These are phyloP conservation scores for Ameiurus melas DNA, from an alignment of 2,113 vertebrate species.

Conservation along the genomic window DNA sequence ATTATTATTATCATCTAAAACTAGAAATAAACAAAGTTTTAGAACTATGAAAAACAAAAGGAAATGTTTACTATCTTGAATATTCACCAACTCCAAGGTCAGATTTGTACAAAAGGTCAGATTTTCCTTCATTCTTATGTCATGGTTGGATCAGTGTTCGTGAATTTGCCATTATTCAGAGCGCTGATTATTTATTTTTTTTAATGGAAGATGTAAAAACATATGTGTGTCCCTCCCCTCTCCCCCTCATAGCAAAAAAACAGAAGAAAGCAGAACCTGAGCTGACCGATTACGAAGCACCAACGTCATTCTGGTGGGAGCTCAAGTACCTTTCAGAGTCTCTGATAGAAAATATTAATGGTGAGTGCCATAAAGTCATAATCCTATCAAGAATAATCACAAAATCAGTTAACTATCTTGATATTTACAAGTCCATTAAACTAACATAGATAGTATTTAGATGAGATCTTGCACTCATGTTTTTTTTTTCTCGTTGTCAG, in stretches of 20 bases:
- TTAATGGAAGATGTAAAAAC: neutral
- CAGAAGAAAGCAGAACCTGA: slow-evolving; percentile 45
- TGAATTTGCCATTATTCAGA: no score
- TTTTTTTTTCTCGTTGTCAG: slow-evolving; percentile 47
- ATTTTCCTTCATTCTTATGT: neutral
- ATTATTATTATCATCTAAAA: neutral
- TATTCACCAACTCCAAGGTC: neutral
- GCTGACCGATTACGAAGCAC: slow-evolving; percentile 71
- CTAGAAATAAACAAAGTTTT: neutral
- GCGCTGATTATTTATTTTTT: neutral
- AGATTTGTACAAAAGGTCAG: neutral
- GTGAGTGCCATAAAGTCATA: slow-evolving; percentile 58
- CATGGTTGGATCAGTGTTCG: neutral
- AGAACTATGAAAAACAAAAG: neutral
- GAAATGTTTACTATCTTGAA: neutral
- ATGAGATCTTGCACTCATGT: no score
- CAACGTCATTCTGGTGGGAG: slow-evolving; percentile 72
- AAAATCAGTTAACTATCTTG: neutral
- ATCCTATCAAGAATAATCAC: neutral
- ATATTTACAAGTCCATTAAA: neutral
- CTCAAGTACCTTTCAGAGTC: slow-evolving; percentile 68
- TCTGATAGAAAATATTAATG: slow-evolving; percentile 66
- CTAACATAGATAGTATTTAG: neutral
- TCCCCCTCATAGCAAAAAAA: slow-evolving; percentile 58
- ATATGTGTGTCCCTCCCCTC: neutral